Conservation (phyloP, 2,888 invertebrate species). For the Mamestra brassicae region DNA sequence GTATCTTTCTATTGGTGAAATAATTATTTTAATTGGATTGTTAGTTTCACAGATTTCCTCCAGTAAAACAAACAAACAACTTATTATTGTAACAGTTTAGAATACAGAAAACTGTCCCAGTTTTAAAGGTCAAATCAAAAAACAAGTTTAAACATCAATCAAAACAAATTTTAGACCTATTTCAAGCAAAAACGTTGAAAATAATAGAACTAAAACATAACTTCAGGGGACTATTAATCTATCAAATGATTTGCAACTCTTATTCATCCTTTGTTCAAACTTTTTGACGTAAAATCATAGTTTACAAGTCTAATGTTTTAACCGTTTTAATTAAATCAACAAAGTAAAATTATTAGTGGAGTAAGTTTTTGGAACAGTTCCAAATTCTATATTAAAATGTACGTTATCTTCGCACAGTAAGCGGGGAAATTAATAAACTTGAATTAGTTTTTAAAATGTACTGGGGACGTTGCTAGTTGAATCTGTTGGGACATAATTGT, state of each 20-base stretch:
- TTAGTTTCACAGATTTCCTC: too few relatives aligned
- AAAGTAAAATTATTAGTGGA: slow-evolving; percentile 56
- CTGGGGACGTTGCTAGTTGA: slow-evolving; percentile 16
- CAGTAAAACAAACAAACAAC: too few relatives aligned
- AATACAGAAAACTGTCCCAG: neutral
- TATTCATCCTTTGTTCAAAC: slow-evolving; percentile 44
- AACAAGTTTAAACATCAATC: slow-evolving; percentile 26
- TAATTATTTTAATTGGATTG: too few relatives aligned
- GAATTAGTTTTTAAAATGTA: slow-evolving; percentile 52
- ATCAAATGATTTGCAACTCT: slow-evolving; percentile 54
- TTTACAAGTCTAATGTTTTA: slow-evolving; percentile 54
- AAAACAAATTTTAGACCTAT: slow-evolving; percentile 24
- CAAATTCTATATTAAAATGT: slow-evolving; percentile 61
- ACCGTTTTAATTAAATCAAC: slow-evolving; percentile 64
- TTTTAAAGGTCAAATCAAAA: slow-evolving; percentile 6
- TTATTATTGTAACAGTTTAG: too few relatives aligned
- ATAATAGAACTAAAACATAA: slow-evolving; percentile 42
- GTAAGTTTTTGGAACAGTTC: slow-evolving; percentile 60
- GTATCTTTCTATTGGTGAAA: too few relatives aligned
- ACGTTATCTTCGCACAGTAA: slow-evolving; percentile 53
- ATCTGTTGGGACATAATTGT: slow-evolving; percentile 24
- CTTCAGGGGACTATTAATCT: slow-evolving; percentile 41
- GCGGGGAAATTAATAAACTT: slow-evolving; percentile 58
- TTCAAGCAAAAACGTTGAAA: slow-evolving; percentile 46
- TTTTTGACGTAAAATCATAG: slow-evolving; percentile 55